Conservation (phyloP, 2,888 invertebrate species). For the Brachypalpus laphriformis region DNA sequence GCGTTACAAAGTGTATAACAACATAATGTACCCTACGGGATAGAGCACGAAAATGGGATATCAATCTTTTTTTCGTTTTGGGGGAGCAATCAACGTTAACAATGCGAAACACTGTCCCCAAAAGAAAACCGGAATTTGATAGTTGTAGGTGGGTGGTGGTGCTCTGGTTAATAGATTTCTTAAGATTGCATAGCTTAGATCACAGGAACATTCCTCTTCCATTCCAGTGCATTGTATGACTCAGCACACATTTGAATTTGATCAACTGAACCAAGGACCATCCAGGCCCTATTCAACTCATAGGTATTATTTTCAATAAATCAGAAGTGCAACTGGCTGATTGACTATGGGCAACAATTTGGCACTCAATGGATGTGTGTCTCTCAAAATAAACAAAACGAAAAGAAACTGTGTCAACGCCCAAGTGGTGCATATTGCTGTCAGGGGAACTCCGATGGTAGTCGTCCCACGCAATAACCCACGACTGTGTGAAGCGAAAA, state of each 20-base stretch:
- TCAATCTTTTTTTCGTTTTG: not conserved
- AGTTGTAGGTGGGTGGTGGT: slow-evolving; percentile 23
- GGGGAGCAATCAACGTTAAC: slow-evolving; percentile 1
- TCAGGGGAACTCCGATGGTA: slow-evolving; percentile 35
- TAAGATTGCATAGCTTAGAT: not conserved
- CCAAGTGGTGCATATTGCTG: slow-evolving; percentile 46
- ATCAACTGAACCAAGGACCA: too few species aligned
- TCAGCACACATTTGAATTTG: not conserved
- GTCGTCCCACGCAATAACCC: slow-evolving; percentile 59
- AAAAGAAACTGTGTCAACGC: slow-evolving; percentile 71
- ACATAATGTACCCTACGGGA: not conserved
- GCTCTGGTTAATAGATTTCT: slow-evolving; percentile 22
- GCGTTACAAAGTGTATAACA: too few species aligned
- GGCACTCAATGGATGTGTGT: slow-evolving; percentile 26
- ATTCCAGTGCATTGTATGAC: not conserved
- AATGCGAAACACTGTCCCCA: not conserved
- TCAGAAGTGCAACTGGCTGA: slow-evolving; percentile 4
- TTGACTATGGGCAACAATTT: not conserved
- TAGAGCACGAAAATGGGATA: not conserved
- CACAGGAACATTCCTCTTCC: not conserved
- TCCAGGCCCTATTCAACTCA: too few species aligned
- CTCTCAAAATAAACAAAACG: slow-evolving; percentile 33
- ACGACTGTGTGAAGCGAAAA: slow-evolving; percentile 31
- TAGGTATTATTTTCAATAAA: not conserved
- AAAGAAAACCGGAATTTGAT: slow-evolving; percentile 29